A percentile compares a stretch with the other conserved stretches of the same genome.
These are phyloP conservation scores for Phyllotreta cruciferae DNA, from an alignment of 2,888 invertebrate species.

Conservation along the genomic window DNA sequence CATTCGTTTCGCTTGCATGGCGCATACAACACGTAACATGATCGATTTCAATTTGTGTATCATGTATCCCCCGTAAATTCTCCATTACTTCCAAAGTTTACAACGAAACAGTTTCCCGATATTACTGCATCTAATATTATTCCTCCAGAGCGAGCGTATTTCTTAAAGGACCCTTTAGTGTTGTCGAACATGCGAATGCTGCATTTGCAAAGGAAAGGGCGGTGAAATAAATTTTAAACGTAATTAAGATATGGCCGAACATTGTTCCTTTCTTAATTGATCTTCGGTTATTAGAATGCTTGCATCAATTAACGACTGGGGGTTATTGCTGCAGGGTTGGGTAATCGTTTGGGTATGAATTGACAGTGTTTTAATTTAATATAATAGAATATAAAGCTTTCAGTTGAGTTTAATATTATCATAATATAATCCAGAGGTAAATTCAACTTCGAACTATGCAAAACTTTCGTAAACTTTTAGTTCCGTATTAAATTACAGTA, in stretches of 20 bases:
- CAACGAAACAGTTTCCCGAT: conserved; percentile 8
- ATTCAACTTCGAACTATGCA: conserved; percentile 9
- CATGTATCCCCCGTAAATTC: conserved; percentile 15
- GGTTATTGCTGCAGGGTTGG: background rate
- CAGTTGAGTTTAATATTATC: too few relatives aligned
- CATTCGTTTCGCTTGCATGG: conserved; percentile 9
- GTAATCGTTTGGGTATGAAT: background rate
- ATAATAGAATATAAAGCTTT: too few relatives aligned
- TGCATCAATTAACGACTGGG: conserved; percentile 8
- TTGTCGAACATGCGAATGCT: conserved; percentile 28
- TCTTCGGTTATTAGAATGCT: conserved; percentile 1
- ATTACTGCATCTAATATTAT: conserved; percentile 18
- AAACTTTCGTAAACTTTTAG: conserved; percentile 15
- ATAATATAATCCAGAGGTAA: too few relatives aligned
- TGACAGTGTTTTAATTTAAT: background rate
- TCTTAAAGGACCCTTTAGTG: conserved; percentile 20
- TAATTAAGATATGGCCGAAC: conserved; percentile 30
- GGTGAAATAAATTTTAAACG: conserved; percentile 27
- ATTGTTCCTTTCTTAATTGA: conserved; percentile 22
- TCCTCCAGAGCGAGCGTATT: conserved; percentile 19
- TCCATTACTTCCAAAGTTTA: conserved; percentile 17
- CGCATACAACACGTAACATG: conserved; percentile 15
- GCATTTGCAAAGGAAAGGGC: conserved; percentile 21
- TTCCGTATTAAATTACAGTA: conserved; percentile 18
- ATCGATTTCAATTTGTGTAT: conserved; percentile 18